phyloP scores from a whole-genome alignment of 2,888 invertebrate species.

The Caenorhabditis sp. region DNA sequence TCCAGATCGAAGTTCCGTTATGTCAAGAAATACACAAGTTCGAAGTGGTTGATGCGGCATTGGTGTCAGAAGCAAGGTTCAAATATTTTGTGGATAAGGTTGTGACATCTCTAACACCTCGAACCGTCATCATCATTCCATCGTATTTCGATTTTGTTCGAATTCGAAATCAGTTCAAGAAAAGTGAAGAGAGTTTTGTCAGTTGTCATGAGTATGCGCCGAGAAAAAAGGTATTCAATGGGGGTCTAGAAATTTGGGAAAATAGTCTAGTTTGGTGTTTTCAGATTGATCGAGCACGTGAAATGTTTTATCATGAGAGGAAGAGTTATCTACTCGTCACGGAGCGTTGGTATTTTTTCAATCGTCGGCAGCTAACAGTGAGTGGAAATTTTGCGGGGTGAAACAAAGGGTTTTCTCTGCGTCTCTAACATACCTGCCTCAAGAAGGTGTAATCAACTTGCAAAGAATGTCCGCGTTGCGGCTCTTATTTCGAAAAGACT shows the following conservation, averaged over 20 bases:
- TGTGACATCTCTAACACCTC: conserved; percentile 72
- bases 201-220: conserved; percentile 75
- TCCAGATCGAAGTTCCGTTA: conserved; percentile 62
- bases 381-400: conserved; percentile 7
- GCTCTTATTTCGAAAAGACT: no score
- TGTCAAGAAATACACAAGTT: conserved; percentile 80
- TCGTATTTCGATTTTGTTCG: conserved; percentile 95
- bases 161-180: conserved; percentile 88
- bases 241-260: not conserved
- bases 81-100: conserved; percentile 79
- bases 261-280: conserved; percentile 67
- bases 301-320: conserved; percentile 90
- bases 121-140: conserved; percentile 88
- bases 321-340: conserved; percentile 90
- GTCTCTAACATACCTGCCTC: no score
- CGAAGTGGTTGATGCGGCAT: conserved; percentile 74
- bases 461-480: no score
- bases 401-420: no score
- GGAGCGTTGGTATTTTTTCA: conserved; percentile 75
- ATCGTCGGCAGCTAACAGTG: conserved; percentile 56
- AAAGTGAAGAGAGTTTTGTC: conserved; percentile 85
- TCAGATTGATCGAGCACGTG: conserved; percentile 80
- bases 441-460: no score
- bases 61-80: conserved; percentile 82
- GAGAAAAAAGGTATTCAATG: conserved; percentile 73